phyloP scores from a whole-genome alignment of 2,888 invertebrate genomes.

The Drosophila lacicola region DNA sequence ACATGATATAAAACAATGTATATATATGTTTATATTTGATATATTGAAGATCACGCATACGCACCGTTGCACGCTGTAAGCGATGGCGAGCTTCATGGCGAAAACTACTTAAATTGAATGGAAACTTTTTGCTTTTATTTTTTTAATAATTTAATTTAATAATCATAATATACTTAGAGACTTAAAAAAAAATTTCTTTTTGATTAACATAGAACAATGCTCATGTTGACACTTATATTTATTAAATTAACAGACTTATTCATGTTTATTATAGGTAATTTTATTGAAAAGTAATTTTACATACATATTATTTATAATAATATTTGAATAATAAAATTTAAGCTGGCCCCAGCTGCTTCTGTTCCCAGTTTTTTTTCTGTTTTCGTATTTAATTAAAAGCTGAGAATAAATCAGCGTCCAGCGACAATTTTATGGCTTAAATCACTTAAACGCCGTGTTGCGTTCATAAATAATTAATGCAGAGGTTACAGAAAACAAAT shows the following conservation, averaged over 20 bases:
- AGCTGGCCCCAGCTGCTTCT: not conserved
- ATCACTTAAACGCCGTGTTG: constrained; percentile 73
- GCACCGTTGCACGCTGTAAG: not conserved
- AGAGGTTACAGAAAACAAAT: constrained; percentile 58
- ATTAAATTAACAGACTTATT: not conserved
- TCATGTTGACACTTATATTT: not conserved
- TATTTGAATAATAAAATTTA: constrained; percentile 1
- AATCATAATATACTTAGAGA: too few species aligned
- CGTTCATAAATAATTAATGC: constrained; percentile 77
- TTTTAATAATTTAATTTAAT: too few species aligned
- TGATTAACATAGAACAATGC: too few species aligned
- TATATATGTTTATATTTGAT: too few species aligned
- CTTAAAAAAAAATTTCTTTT: too few species aligned
- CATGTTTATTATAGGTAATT: not conserved
- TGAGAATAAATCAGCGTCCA: constrained; percentile 35
- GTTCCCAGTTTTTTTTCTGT: not conserved
- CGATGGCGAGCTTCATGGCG: not conserved
- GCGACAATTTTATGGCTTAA: constrained; percentile 44
- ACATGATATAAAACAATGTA: not conserved
- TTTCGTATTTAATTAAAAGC: constrained; percentile 58
- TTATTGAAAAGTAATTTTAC: not conserved
- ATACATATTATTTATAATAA: not conserved
- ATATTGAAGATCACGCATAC: not conserved
- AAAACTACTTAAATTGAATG: not conserved
- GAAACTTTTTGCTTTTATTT: not conserved